Conservation (phyloP, 2,888 invertebrate genomes). For the Thereva unica region DNA sequence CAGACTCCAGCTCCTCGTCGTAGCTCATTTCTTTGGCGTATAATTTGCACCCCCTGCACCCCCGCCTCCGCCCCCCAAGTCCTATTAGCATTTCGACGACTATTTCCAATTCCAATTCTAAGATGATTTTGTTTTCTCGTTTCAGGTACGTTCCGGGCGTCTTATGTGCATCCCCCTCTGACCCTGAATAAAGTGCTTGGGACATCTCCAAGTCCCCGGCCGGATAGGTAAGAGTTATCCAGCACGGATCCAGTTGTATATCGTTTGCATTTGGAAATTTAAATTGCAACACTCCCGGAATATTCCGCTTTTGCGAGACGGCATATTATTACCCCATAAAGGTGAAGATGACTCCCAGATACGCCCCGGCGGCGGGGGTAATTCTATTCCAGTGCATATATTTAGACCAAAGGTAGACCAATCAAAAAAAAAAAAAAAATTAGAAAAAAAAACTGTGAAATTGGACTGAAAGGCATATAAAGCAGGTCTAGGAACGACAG, state of each 20-base stretch:
- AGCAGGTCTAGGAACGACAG: neutral
- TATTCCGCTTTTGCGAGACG: neutral
- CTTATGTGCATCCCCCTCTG: slow-evolving; percentile 24
- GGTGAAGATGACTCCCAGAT: slow-evolving; percentile 29
- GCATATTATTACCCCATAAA: slow-evolving; percentile 30
- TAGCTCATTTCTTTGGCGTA: no score
- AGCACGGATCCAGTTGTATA: neutral
- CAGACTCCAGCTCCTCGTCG: no score
- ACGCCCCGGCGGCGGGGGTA: neutral
- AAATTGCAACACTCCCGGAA: slow-evolving; percentile 10
- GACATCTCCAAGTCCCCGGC: slow-evolving; percentile 26
- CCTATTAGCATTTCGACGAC: slow-evolving; percentile 24
- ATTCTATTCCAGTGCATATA: slow-evolving; percentile 13
- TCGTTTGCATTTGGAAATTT: slow-evolving; percentile 28
- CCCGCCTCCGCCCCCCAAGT: slow-evolving; percentile 3
- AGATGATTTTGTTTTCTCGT: slow-evolving; percentile 5
- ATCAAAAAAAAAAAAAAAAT: slow-evolving; percentile 25
- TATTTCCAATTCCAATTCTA: slow-evolving; percentile 4
- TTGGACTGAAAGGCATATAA: slow-evolving; percentile 17
- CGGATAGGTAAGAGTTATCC: slow-evolving; percentile 10
- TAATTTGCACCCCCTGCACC: neutral
- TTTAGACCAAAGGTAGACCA: neutral
- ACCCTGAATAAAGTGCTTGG: slow-evolving; percentile 32
- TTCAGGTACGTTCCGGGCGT: slow-evolving; percentile 26
- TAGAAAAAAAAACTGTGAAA: slow-evolving; percentile 26